Percentiles rank a stretch among this genome's conserved stretches.
Evolutionary conservation across 2,888 invertebrate species (phyloP).

Genomic region (Syrista parreyssii): DNA sequence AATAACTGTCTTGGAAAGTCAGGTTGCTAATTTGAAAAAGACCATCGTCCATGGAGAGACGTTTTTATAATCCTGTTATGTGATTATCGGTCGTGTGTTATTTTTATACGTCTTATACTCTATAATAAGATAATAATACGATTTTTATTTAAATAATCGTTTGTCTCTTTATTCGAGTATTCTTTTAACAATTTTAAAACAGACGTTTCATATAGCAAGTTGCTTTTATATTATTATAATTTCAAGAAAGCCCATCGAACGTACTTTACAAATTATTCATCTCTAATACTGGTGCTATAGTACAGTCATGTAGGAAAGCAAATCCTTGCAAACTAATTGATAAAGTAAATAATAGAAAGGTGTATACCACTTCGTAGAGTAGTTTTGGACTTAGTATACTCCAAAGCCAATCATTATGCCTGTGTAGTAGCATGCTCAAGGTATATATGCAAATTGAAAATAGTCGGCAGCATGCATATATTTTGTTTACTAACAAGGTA

Average conservation of each 20-base stretch:
- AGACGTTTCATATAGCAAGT: background rate
- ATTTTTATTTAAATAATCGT: background rate
- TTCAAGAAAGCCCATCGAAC: background rate
- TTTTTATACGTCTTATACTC: background rate
- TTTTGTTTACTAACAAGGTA: slow-evolving; percentile 7
- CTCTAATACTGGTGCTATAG: background rate
- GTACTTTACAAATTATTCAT: background rate
- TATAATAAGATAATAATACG: background rate
- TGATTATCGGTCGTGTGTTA: background rate
- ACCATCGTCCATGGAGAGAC: slow-evolving; percentile 21
- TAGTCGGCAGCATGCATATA: slow-evolving; percentile 11
- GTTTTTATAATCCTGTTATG: slow-evolving; percentile 12
- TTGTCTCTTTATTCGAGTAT: background rate
- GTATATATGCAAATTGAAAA: slow-evolving; percentile 10
- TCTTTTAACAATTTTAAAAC: background rate
- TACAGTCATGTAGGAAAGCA: background rate
- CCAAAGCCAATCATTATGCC: slow-evolving; percentile 15
- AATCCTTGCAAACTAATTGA: background rate
- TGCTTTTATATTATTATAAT: background rate
- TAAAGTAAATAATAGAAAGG: background rate
- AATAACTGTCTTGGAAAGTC: slow-evolving; percentile 39
- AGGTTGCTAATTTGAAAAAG: slow-evolving; percentile 33
- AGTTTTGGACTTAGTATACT: slow-evolving; percentile 9
- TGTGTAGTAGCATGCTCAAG: slow-evolving; percentile 12
- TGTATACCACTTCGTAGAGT: background rate